phyloP scores from a whole-genome alignment of 92 coral and sea anemone species.

The Heteractis magnifica region DNA sequence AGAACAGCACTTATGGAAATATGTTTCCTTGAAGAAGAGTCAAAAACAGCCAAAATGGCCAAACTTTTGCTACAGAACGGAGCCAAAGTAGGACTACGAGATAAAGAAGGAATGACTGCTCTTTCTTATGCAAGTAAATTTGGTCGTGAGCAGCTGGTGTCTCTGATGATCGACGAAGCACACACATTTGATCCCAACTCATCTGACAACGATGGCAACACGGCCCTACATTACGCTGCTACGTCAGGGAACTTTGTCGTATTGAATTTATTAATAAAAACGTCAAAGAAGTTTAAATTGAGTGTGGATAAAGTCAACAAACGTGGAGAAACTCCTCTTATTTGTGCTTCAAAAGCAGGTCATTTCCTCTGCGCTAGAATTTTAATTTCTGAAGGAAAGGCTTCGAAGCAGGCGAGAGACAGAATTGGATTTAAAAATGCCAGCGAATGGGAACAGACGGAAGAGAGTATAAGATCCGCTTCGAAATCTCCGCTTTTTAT shows the following conservation, averaged over 20 bases:
- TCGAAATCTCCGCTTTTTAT: constrained; percentile 64
- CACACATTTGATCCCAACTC: constrained; percentile 72
- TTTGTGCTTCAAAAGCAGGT: constrained; percentile 71
- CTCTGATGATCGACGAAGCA: constrained; percentile 63
- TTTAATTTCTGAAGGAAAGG: constrained; percentile 72
- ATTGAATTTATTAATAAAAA: constrained; percentile 58
- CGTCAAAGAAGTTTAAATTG: constrained; percentile 57
- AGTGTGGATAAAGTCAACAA: constrained; percentile 70
- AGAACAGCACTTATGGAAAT: constrained; percentile 76
- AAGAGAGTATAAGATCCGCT: constrained; percentile 64
- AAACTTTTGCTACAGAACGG: constrained; percentile 61
- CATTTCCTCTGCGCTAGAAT: constrained; percentile 69
- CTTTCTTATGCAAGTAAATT: constrained; percentile 69
- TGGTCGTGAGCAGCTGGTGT: constrained; percentile 80
- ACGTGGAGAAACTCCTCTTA: constrained; percentile 81
- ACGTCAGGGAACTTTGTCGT: constrained; percentile 77
- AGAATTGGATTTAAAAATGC: constrained; percentile 62
- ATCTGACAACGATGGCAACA: constrained; percentile 67
- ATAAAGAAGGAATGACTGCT: constrained; percentile 69
- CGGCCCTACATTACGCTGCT: constrained; percentile 80
- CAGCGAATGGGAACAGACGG: constrained; percentile 71
- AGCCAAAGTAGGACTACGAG: constrained; percentile 68
- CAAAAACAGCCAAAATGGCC: constrained; percentile 72
- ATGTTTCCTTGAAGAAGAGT: constrained; percentile 76
- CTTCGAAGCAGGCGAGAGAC: constrained; percentile 76